phyloP scores from a whole-genome alignment of 2,888 invertebrate genomes.

The Drosophila villosipedis region DNA sequence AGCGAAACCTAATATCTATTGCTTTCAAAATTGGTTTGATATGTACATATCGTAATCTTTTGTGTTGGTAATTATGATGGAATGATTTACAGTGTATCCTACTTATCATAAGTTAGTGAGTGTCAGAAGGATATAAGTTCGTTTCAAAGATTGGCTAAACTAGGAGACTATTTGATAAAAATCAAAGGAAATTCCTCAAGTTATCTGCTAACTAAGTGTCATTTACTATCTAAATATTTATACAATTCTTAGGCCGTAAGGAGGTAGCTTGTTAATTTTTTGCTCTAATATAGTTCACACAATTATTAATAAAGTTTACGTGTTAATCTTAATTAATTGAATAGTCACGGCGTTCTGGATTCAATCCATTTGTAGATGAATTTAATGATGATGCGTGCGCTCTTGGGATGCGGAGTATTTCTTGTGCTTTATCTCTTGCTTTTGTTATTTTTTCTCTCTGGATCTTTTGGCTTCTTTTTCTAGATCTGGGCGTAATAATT shows the following conservation, averaged over 20 bases:
- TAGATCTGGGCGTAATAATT: conserved; percentile 86
- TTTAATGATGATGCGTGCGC: conserved; percentile 40
- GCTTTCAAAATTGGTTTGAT: conserved; percentile 20
- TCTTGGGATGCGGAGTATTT: conserved; percentile 47
- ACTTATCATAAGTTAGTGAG: conserved; percentile 12
- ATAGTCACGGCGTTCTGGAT: conserved; percentile 21
- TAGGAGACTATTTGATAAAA: neutral
- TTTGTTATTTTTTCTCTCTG: conserved; percentile 81
- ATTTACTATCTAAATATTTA: neutral
- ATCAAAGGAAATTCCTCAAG: neutral
- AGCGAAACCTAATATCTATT: neutral
- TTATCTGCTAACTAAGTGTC: neutral
- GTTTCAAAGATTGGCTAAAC: conserved; percentile 1
- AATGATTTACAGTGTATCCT: conserved; percentile 3
- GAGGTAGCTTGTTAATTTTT: conserved; percentile 1
- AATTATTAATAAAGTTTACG: conserved; percentile 5
- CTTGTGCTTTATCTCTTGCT: conserved; percentile 59
- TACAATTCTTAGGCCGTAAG: neutral
- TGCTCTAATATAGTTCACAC: conserved; percentile 7
- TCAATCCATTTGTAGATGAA: conserved; percentile 30
- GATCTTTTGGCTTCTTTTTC: conserved; percentile 82
- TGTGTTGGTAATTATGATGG: conserved; percentile 24
- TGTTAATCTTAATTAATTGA: conserved; percentile 11
- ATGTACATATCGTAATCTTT: conserved; percentile 3
- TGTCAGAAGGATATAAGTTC: neutral